These are phyloP conservation scores for Sinocyclocheilus anshuiensis DNA, from an alignment of 2,113 vertebrate species.

Conservation along the genomic window DNA sequence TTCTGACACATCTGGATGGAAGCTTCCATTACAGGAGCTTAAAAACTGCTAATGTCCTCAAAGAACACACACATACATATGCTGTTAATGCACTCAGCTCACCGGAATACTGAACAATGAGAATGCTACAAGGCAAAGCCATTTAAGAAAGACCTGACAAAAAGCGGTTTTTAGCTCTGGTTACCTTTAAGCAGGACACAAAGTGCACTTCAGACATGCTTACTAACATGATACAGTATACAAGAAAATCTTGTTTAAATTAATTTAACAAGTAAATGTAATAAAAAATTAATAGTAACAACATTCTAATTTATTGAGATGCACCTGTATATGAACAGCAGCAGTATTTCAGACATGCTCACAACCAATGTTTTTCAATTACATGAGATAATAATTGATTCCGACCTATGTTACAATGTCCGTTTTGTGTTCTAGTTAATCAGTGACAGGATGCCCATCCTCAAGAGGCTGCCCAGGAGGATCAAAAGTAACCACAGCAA, in stretches of 20 bases:
- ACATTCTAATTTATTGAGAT: no score
- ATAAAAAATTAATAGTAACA: not conserved
- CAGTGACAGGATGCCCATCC: constrained; percentile 80
- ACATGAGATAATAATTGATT: not conserved
- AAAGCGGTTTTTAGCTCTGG: constrained; percentile 7
- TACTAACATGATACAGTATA: not conserved
- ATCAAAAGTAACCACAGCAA: constrained; percentile 68
- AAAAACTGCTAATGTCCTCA: constrained; percentile 34
- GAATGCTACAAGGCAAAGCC: constrained; percentile 38
- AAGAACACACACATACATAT: constrained; percentile 19
- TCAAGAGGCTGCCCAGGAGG: constrained; percentile 78
- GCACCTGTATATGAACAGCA: no score
- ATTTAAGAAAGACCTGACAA: constrained; percentile 28
- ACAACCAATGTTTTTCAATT: no score
- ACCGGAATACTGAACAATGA: constrained; percentile 50
- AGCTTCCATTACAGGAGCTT: not conserved
- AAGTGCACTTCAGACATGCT: not conserved
- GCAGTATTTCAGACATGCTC: no score
- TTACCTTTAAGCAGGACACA: constrained; percentile 21
- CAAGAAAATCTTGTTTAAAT: not conserved
- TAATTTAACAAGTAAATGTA: not conserved
- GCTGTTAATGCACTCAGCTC: constrained; percentile 28
- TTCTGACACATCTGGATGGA: constrained; percentile 29
- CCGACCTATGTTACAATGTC: not conserved
- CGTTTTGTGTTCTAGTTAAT: constrained; percentile 58